phyloP scores from a whole-genome alignment of 2,113 vertebrate genomes.

The Balaeniceps rex region DNA sequence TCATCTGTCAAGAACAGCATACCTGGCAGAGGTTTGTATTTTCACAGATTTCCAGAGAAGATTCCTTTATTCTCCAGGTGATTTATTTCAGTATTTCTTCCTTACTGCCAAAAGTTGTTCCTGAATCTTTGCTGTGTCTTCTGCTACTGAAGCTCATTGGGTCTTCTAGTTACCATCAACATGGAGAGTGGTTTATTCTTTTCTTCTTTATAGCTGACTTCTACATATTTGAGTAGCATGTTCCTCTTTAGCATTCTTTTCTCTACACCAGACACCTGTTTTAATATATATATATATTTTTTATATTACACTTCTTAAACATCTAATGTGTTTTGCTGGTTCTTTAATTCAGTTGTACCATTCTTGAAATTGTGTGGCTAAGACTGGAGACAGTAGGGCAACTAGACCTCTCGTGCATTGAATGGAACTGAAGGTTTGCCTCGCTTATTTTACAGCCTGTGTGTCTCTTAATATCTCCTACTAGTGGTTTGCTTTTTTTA shows the following conservation, averaged over 20 bases:
- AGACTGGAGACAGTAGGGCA: neutral
- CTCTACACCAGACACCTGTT: neutral
- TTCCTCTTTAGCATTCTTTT: neutral
- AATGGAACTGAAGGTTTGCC: neutral
- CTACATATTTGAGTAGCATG: neutral
- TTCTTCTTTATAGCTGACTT: neutral
- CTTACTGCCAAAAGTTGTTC: neutral
- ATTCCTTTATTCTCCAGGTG: neutral
- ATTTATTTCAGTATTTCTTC: neutral
- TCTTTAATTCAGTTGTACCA: neutral
- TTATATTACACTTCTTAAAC: neutral
- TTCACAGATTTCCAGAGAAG: neutral
- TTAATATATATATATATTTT: too few relatives aligned
- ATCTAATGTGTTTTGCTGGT: neutral
- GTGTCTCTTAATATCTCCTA: neutral
- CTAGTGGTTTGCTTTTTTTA: neutral
- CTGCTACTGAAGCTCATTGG: neutral
- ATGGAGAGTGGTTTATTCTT: neutral
- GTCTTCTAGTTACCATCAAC: neutral
- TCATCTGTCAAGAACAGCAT: neutral
- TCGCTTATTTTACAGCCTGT: neutral
- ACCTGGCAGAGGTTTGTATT: neutral
- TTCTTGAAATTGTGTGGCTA: neutral
- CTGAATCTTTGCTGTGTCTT: neutral
- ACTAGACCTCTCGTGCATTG: neutral